These are phyloP conservation scores for Danionella dracula DNA, from an alignment of 2,797 vertebrate genomes.

Conservation along the genomic window DNA sequence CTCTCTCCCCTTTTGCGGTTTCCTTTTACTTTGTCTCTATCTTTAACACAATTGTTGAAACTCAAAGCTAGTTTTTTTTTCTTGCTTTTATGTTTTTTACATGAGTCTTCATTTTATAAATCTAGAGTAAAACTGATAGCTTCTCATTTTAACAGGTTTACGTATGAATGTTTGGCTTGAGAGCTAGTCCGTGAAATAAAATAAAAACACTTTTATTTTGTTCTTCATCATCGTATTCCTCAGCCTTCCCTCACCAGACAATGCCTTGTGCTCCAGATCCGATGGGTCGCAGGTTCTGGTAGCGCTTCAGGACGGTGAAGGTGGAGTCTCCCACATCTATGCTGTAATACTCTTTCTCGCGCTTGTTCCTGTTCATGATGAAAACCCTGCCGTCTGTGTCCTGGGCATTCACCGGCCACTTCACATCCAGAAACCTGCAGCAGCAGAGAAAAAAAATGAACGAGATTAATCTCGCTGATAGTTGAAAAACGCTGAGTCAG, in stretches of 20 bases:
- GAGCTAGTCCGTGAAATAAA: no score
- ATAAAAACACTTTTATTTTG: no score
- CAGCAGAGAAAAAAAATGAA: neutral
- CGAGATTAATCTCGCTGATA: neutral
- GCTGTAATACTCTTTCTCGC: conserved; percentile 96
- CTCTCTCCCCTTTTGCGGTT: no score
- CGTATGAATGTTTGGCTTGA: no score
- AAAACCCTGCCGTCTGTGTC: conserved; percentile 46
- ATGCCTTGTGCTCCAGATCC: conserved; percentile 98
- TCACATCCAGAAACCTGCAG: conserved; percentile 17
- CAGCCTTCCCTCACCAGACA: conserved; percentile 80
- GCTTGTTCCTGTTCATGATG: conserved; percentile 96
- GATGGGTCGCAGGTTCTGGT: conserved; percentile 95
- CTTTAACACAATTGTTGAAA: no score
- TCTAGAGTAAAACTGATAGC: no score
- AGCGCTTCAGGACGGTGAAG: conserved; percentile 93
- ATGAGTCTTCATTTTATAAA: no score
- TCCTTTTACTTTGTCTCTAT: no score
- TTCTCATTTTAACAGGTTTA: no score
- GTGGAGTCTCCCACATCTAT: conserved; percentile 97
- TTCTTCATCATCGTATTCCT: neutral
- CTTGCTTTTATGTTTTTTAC: no score
- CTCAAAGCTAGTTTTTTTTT: no score
- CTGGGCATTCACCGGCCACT: conserved; percentile 64
- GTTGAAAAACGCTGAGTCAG: no score